Base-by-base conservation (phyloP, 1,140 invertebrate species). In the Atopsyche davidsoni region DNA sequence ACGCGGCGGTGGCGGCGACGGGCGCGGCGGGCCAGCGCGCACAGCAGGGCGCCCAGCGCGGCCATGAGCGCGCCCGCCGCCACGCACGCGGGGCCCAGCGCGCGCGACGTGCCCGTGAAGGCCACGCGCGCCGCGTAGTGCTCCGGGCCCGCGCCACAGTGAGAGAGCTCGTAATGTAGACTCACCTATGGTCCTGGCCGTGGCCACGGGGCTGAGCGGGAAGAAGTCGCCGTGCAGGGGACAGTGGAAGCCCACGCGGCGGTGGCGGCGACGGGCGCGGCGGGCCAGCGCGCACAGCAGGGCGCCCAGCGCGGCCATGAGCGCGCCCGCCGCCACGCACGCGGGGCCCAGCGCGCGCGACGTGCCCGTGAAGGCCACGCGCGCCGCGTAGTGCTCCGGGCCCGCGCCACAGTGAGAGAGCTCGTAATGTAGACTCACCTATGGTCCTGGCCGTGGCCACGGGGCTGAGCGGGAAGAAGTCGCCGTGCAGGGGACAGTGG, bases 141-240 rank as follows among this genome's bases (percentile, higher is more conserved):
- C 61, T 83, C 79, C 7, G 77, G 79, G 57, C 79, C 79, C 64
- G 85, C 82, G 59, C 82, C 81, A n/a, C n/a, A n/a, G n/a, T n/a
- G n/a, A n/a, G n/a, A n/a, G n/a, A n/a, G n/a, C n/a, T n/a, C n/a
- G n/a, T n/a, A n/a, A n/a, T n/a, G n/a, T n/a, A n/a, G n/a, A 46
- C 41, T 45, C 14, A 58, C 56, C 56, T 19, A 58, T 58, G 11
- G 56, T 74, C 46, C 70, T 67, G 25, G 65, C 63, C 51, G 66
- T 75, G 42, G 71, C 74, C 18, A 80, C 74, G 13, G 81, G 81
- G 65, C 80, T 83, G 11, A 82, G 60, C 2, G 84, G 84, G 61
- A 84, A 87, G 65, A 87, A 87, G 65, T 86, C 83, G 0, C 84
- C 84, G 58, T 87, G 84, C 16, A 87, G 73, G 11, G 84, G 83